A percentile compares a stretch with the other conserved stretches of the same genome.
Evolutionary conservation across 2,113 vertebrate species (phyloP).

Genomic region (Amphiprion ocellaris): DNA sequence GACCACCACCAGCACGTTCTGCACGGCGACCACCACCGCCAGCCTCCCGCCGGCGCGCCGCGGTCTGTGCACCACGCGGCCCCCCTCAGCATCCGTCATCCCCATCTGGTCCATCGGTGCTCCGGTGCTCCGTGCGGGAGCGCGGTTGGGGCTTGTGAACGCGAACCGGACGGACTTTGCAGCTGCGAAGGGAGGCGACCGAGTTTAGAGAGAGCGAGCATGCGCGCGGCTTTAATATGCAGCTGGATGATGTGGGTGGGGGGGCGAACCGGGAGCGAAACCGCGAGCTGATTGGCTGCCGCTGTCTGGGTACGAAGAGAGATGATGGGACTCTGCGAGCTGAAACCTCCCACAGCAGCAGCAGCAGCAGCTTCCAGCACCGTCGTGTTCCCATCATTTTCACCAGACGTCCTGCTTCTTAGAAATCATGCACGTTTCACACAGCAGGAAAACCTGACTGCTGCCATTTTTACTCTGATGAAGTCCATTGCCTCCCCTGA

Average conservation of each 20-base stretch:
- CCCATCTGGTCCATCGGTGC: constrained; percentile 22
- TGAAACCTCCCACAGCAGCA: no score
- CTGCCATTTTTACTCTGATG: no score
- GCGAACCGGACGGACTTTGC: background rate
- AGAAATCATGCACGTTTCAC: no score
- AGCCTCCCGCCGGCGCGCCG: constrained; percentile 16
- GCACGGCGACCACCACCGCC: constrained; percentile 48
- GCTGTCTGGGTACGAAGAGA: no score
- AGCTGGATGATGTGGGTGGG: constrained; percentile 34
- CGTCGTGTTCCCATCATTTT: no score
- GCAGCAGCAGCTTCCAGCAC: no score
- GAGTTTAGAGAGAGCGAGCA: constrained; percentile 54
- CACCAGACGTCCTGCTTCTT: no score
- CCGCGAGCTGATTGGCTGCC: no score
- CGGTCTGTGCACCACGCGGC: constrained; percentile 4
- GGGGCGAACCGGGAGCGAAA: background rate
- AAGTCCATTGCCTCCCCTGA: no score
- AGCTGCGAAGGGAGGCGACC: constrained; percentile 49
- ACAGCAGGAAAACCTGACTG: no score
- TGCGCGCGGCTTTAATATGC: constrained; percentile 14
- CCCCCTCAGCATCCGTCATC: constrained; percentile 54
- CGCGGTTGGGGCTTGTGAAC: constrained; percentile 8
- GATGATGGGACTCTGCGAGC: no score
- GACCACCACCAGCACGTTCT: constrained; percentile 60
- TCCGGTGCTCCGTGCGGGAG: constrained; percentile 20